Evolutionary conservation across 1,140 invertebrate species (phyloP).

Genomic region (Drosophila malerkotliana): DNA sequence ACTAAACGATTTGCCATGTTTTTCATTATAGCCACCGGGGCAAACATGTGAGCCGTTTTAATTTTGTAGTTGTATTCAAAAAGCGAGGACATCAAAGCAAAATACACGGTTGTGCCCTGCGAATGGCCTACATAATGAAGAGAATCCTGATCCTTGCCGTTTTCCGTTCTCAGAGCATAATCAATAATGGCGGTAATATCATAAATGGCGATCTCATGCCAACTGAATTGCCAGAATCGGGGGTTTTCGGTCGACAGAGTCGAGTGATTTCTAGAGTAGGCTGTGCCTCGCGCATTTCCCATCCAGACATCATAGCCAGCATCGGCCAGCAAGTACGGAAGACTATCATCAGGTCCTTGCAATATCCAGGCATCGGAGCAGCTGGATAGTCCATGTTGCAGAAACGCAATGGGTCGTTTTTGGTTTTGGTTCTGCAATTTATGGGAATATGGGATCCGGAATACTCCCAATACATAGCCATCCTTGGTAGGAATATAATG

Average conservation of each 20-base stretch:
- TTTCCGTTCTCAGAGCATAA: constrained; percentile 86
- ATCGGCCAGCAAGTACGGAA: constrained; percentile 86
- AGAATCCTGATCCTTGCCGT: constrained; percentile 84
- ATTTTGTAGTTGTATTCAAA: constrained; percentile 87
- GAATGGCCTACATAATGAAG: constrained; percentile 88
- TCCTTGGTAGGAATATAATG: constrained; percentile 84
- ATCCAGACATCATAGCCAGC: constrained; percentile 89
- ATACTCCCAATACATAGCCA: constrained; percentile 85
- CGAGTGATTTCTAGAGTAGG: constrained; percentile 84
- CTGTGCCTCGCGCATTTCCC: constrained; percentile 85
- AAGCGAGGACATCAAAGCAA: constrained; percentile 84
- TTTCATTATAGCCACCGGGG: constrained; percentile 85
- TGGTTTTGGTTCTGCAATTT: constrained; percentile 52
- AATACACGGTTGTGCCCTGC: constrained; percentile 86
- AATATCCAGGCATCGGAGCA: constrained; percentile 90
- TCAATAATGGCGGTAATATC: constrained; percentile 90
- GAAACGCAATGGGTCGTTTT: constrained; percentile 86
- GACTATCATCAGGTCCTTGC: constrained; percentile 86
- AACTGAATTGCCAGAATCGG: constrained; percentile 86
- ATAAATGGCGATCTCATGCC: constrained; percentile 88
- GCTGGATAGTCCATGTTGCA: constrained; percentile 89
- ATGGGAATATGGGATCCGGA: constrained; percentile 84
- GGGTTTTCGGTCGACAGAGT: constrained; percentile 84
- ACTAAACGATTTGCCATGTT: constrained; percentile 73
- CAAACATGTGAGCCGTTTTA: constrained; percentile 85